Percentiles rank a stretch among this genome's conserved stretches.
phyloP scores from a whole-genome alignment of 2,888 invertebrate genomes.

The Acronicta leporina region DNA sequence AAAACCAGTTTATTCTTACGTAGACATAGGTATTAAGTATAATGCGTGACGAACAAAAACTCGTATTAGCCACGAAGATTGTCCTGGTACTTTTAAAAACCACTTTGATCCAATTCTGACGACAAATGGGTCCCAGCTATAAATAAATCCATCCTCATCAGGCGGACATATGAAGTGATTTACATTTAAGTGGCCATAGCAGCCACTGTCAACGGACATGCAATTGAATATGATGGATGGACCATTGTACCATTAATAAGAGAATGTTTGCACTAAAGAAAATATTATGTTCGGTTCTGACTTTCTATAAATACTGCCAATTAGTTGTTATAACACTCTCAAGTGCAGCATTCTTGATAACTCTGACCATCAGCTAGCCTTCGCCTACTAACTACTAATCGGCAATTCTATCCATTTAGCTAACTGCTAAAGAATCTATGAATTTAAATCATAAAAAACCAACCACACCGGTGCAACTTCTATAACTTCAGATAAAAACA shows the following conservation, averaged over 20 bases:
- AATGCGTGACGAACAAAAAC: neutral
- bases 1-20: conserved; percentile 18
- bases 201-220: conserved; percentile 60
- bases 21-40: neutral
- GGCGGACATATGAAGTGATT: conserved; percentile 51
- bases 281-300: conserved; percentile 29
- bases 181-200: conserved; percentile 44
- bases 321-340: neutral
- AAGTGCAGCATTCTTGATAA: conserved; percentile 6
- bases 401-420: neutral
- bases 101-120: conserved; percentile 40
- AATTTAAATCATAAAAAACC: conserved; percentile 24
- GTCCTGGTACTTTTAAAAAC: conserved; percentile 2
- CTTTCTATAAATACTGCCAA: conserved; percentile 43
- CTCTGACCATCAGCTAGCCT: conserved; percentile 1
- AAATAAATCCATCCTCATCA: conserved; percentile 67
- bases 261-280: conserved; percentile 36
- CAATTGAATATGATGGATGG: conserved; percentile 72
- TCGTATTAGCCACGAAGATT: neutral
- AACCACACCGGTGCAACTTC: conserved; percentile 35
- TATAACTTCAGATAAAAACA: conserved; percentile 24
- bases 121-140: conserved; percentile 45
- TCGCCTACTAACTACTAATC: conserved; percentile 7
- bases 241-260: conserved; percentile 56
- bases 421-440: conserved; percentile 12